These are phyloP conservation scores for Tragulus kanchil DNA, from an alignment of 2,113 vertebrate genomes.

Conservation along the genomic window DNA sequence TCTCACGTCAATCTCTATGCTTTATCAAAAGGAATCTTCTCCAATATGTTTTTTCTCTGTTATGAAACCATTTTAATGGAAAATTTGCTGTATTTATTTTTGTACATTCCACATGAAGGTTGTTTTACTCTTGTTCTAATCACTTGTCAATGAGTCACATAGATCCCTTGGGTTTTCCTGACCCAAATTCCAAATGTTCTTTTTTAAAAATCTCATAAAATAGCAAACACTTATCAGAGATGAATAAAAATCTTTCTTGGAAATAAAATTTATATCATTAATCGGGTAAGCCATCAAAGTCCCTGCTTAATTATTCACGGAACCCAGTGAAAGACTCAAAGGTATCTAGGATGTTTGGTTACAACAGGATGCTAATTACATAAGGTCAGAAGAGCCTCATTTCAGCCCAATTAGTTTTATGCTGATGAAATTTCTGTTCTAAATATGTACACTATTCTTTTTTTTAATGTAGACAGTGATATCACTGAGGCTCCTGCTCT, in stretches of 20 bases:
- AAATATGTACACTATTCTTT: neutral
- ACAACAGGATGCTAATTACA: neutral
- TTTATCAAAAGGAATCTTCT: constrained; percentile 52
- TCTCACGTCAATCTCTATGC: neutral
- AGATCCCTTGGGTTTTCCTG: constrained; percentile 51
- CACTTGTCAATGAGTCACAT: constrained; percentile 49
- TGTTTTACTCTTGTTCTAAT: constrained; percentile 47
- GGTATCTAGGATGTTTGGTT: constrained; percentile 16
- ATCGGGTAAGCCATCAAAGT: neutral
- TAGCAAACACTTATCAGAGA: neutral
- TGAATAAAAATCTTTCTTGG: constrained; percentile 36
- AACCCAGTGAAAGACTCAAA: neutral
- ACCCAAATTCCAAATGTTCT: constrained; percentile 17
- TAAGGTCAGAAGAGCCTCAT: constrained; percentile 3
- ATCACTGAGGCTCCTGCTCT: neutral
- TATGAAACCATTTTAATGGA: constrained; percentile 31
- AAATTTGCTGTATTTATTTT: constrained; percentile 30
- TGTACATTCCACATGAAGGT: neutral
- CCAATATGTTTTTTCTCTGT: constrained; percentile 23
- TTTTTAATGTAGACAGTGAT: neutral
- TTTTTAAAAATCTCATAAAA: neutral
- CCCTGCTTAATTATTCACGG: constrained; percentile 44
- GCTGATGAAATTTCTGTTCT: neutral
- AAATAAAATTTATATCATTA: constrained; percentile 50
- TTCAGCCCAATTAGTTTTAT: neutral